A percentile compares a stretch with the other conserved stretches of the same genome.
Evolutionary conservation across 2,113 vertebrate species (phyloP).

Genomic region (Lasiurus cinereus): DNA sequence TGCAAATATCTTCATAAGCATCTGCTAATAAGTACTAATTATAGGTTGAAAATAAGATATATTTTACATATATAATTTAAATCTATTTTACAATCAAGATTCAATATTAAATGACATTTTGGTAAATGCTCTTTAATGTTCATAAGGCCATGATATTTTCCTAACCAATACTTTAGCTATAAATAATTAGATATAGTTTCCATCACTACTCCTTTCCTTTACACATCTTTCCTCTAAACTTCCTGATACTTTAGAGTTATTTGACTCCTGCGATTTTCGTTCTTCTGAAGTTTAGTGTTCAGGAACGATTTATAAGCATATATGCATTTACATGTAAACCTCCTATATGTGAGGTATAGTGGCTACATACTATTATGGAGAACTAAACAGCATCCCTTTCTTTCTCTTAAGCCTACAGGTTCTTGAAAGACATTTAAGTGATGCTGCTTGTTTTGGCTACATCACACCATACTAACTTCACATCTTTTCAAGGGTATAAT

Average conservation of each 20-base stretch:
- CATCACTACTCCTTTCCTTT: not conserved
- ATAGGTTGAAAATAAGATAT: not conserved
- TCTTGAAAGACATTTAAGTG: not conserved
- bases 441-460: not conserved
- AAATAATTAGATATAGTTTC: not conserved
- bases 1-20: not conserved
- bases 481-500: not conserved
- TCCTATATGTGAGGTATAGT: not conserved
- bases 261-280: not conserved
- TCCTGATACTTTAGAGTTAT: not conserved
- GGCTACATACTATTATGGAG: not conserved
- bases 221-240: not conserved
- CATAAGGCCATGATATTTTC: not conserved
- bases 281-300: not conserved
- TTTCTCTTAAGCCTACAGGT: not conserved
- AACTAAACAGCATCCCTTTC: not conserved
- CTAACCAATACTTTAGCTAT: not conserved
- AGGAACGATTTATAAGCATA: not conserved
- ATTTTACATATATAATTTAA: not conserved
- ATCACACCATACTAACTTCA: not conserved
- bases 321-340: not conserved
- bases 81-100: not conserved
- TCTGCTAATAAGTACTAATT: not conserved
- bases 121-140: not conserved
- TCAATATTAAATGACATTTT: not conserved